phyloP scores from a whole-genome alignment of 1,140 invertebrate species.

The Halyomorpha halys region DNA sequence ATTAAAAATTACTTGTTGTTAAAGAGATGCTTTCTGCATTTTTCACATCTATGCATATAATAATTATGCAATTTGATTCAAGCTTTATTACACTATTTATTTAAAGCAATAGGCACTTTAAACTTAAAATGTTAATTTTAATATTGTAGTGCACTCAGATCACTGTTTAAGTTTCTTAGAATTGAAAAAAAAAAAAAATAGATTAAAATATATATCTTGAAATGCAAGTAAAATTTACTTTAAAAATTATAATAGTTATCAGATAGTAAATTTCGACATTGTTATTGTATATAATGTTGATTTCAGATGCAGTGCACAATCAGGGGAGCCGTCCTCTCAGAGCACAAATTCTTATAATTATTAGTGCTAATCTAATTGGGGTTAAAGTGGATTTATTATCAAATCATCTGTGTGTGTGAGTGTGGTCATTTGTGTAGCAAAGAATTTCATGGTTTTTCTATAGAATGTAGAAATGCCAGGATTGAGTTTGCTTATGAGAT shows the following conservation, averaged over 20 bases:
- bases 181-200: too few species aligned
- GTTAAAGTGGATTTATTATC: slow-evolving; percentile 20
- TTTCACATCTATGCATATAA: not conserved
- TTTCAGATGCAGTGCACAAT: slow-evolving; percentile 29
- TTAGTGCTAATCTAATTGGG: slow-evolving; percentile 11
- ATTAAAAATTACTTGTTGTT: not conserved
- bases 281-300: slow-evolving; percentile 27
- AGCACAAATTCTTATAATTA: slow-evolving; percentile 28
- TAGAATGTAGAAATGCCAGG: not conserved
- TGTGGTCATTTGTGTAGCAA: slow-evolving; percentile 18
- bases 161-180: too few species aligned
- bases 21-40: slow-evolving; percentile 4
- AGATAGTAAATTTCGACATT: slow-evolving; percentile 16
- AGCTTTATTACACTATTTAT: not conserved
- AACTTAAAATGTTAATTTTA: too few species aligned
- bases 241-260: slow-evolving; percentile 7
- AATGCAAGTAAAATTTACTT: not conserved
- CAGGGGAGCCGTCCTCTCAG: slow-evolving; percentile 28
- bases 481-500: slow-evolving; percentile 7
- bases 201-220: too few species aligned
- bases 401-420: slow-evolving; percentile 23
- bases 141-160: too few species aligned
- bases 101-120: too few species aligned
- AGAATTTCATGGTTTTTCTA: slow-evolving; percentile 3
- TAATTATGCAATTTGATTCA: slow-evolving; percentile 1